A percentile compares a stretch with the other conserved stretches of the same genome.
These are phyloP conservation scores for Oscheius sp. DNA, from an alignment of 1,140 invertebrate species.

Conservation along the genomic window DNA sequence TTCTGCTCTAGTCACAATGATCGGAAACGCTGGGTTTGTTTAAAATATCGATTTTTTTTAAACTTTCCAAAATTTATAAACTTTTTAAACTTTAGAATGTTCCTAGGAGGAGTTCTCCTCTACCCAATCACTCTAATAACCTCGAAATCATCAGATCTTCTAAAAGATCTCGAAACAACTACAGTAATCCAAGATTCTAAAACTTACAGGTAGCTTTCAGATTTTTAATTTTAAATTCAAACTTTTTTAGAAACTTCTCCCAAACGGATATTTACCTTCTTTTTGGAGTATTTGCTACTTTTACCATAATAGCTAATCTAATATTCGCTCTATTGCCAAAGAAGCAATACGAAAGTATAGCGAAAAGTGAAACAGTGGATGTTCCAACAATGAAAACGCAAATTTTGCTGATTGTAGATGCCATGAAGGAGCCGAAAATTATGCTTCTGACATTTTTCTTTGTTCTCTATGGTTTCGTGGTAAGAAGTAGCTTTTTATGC, in stretches of 20 bases:
- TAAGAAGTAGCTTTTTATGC: not conserved
- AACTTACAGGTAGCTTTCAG: slow-evolving; percentile 5
- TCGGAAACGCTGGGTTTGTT: not conserved
- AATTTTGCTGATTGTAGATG: not conserved
- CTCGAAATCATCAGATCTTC: not conserved
- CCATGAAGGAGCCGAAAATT: not conserved
- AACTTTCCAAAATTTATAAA: not conserved
- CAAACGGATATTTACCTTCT: not conserved
- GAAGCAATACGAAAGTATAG: not conserved
- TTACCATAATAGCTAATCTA: not conserved
- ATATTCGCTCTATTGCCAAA: not conserved
- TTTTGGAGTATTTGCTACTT: not conserved
- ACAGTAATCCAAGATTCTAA: too few species aligned
- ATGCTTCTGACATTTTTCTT: not conserved
- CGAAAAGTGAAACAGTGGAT: not conserved
- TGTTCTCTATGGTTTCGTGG: not conserved
- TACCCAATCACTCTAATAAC: not conserved
- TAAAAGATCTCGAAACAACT: not conserved
- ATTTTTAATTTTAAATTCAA: not conserved
- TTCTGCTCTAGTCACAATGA: not conserved
- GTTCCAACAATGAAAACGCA: not conserved
- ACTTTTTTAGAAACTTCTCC: not conserved
- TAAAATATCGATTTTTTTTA: not conserved
- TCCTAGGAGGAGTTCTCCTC: not conserved
- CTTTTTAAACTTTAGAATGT: not conserved